Conservation (phyloP, 2,888 invertebrate species). For the Epinotia ramella region DNA sequence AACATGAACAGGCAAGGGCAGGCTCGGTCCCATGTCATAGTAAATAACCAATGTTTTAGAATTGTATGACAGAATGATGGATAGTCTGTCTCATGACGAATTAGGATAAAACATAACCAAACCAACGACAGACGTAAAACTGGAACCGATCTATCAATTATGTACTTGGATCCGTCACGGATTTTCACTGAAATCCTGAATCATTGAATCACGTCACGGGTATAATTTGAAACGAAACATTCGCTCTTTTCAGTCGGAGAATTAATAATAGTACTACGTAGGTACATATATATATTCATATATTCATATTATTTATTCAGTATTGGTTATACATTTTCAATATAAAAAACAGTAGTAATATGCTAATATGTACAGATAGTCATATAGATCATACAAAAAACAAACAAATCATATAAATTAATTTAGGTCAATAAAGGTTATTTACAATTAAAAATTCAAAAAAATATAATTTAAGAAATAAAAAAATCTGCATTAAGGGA, state of each 20-base stretch:
- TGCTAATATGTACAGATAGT: no score
- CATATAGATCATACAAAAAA: no score
- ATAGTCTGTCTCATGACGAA: background rate
- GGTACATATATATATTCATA: no score
- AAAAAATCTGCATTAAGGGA: no score
- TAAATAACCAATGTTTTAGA: background rate
- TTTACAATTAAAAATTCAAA: no score
- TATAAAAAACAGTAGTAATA: no score
- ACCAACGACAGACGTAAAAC: background rate
- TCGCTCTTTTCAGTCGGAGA: background rate
- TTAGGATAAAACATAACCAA: background rate
- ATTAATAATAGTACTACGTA: no score
- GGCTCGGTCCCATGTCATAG: background rate
- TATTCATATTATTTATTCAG: no score
- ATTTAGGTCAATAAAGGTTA: no score
- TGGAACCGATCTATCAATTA: slow-evolving; percentile 14
- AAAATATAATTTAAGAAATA: no score
- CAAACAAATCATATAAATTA: no score
- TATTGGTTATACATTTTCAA: no score
- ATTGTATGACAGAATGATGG: background rate
- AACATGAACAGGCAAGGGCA: background rate
- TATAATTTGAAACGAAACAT: background rate
- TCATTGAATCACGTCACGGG: background rate
- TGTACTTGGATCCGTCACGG: background rate
- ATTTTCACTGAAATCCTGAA: background rate